Evolutionary conservation across 2,797 vertebrate species (phyloP).

Genomic region (Poecilia velifera): DNA sequence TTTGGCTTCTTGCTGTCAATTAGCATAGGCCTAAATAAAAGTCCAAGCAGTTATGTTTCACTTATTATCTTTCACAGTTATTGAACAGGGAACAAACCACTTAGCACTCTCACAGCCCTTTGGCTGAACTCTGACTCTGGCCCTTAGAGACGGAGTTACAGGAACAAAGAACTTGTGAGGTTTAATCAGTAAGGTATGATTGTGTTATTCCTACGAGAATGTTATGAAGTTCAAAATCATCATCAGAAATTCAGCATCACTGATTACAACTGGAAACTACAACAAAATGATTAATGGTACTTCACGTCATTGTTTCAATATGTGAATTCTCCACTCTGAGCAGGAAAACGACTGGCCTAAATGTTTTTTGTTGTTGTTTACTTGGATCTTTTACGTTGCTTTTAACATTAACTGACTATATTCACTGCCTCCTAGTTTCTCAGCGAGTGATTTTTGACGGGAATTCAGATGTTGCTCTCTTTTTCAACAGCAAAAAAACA

Average conservation of each 20-base stretch:
- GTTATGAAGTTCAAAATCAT: background rate
- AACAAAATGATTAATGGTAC: background rate
- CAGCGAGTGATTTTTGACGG: background rate
- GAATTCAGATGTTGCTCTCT: background rate
- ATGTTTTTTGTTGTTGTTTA: background rate
- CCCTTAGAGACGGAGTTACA: slow-evolving; percentile 1
- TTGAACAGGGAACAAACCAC: background rate
- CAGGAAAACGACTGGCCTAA: background rate
- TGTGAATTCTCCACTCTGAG: background rate
- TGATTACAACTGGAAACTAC: background rate
- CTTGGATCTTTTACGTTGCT: background rate
- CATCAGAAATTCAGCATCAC: background rate
- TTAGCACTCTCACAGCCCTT: background rate
- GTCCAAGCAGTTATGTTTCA: slow-evolving; percentile 23
- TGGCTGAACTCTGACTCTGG: slow-evolving; percentile 1
- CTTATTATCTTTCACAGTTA: slow-evolving; percentile 14
- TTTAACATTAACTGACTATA: slow-evolving; percentile 3
- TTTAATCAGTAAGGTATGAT: slow-evolving; percentile 1
- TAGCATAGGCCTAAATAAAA: slow-evolving; percentile 19
- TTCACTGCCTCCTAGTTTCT: background rate
- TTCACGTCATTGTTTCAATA: background rate
- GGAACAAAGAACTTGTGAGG: background rate
- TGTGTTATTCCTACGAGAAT: background rate
- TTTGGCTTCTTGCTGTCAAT: background rate
- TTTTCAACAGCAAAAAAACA: background rate